Conservation (phyloP, 1,140 invertebrate species). For the Eufriesea mexicana region DNA sequence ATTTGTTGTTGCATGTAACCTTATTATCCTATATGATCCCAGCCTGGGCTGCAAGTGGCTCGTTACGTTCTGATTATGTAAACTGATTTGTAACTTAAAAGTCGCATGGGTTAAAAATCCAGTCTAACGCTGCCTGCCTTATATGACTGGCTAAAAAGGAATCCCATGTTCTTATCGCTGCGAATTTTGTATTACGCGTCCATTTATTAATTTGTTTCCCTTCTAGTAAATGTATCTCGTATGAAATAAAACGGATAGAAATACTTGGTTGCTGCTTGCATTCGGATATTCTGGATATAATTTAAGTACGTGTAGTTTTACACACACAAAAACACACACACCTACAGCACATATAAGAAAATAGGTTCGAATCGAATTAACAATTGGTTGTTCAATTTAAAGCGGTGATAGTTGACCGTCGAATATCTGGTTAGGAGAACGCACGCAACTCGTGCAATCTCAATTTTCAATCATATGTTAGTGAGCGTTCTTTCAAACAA, state of each 20-base stretch:
- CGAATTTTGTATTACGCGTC: constrained; percentile 17
- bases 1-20: constrained; percentile 70
- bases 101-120: constrained; percentile 77
- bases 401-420: background rate
- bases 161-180: constrained; percentile 32
- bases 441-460: background rate
- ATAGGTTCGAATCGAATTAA: background rate
- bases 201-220: constrained; percentile 26
- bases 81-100: constrained; percentile 61
- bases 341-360: background rate
- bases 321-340: background rate
- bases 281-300: constrained; percentile 30
- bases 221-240: constrained; percentile 36
- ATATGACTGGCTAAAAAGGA: constrained; percentile 55
- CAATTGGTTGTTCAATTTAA: background rate
- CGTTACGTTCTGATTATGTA: constrained; percentile 54
- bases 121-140: constrained; percentile 72
- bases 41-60: constrained; percentile 64
- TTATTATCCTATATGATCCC: constrained; percentile 63
- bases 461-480: background rate
- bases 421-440: background rate
- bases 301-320: constrained; percentile 17
- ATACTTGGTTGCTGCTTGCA: constrained; percentile 37
- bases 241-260: constrained; percentile 51
- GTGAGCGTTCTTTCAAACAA: background rate